Evolutionary conservation across 2,113 vertebrate genomes (phyloP).

Genomic region (Chionomys nivalis): DNA sequence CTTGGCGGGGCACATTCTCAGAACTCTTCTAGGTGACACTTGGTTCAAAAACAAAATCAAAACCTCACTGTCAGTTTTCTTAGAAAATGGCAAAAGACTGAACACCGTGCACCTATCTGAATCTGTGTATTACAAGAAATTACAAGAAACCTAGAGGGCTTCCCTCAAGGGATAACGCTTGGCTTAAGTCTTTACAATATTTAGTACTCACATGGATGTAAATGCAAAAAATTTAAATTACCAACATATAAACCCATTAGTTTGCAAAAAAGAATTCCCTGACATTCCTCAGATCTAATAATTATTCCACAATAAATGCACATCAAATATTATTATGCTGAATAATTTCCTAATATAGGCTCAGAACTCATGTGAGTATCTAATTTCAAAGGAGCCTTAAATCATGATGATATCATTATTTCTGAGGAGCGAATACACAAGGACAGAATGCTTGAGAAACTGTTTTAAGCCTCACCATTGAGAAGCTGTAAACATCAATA

Average conservation of each 20-base stretch:
- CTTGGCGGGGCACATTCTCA: neutral
- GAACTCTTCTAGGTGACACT: neutral
- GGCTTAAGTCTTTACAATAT: neutral
- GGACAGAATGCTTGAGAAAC: neutral
- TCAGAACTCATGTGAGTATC: neutral
- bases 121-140: neutral
- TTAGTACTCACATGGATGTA: neutral
- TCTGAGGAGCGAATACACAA: neutral
- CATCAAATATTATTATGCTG: neutral
- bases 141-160: neutral
- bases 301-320: neutral
- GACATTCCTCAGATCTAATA: neutral
- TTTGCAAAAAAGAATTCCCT: neutral
- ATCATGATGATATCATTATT: neutral
- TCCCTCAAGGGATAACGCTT: neutral
- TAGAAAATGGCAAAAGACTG: neutral
- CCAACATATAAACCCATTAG: neutral
- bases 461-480: neutral
- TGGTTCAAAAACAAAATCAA: neutral
- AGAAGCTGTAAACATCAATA: neutral
- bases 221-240: neutral
- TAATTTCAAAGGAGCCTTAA: neutral
- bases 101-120: neutral
- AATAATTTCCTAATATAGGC: neutral
- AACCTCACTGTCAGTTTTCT: neutral